These are phyloP conservation scores for Xylota sylvarum DNA, from an alignment of 2,888 invertebrate species.

Conservation along the genomic window DNA sequence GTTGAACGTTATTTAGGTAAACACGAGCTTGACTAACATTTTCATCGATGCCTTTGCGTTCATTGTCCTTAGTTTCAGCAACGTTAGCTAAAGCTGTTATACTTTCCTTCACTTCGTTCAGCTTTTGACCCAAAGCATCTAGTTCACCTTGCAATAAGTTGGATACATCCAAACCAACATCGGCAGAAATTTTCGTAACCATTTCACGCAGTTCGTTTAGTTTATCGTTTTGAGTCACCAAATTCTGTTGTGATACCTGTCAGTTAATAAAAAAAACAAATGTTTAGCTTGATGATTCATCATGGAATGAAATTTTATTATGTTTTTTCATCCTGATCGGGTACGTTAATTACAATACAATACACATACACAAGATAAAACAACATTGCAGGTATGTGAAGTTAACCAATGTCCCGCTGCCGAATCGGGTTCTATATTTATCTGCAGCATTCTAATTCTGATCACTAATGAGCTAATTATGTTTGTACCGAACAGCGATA, in stretches of 20 bases:
- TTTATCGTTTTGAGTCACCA: conserved; percentile 89
- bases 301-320: conserved; percentile 10
- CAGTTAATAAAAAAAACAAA: conserved; percentile 29
- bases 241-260: conserved; percentile 91
- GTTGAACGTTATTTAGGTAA: conserved; percentile 90
- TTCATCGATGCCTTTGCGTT: conserved; percentile 86
- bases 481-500: conserved; percentile 23
- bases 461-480: conserved; percentile 59
- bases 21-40: conserved; percentile 87
- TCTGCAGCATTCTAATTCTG: conserved; percentile 53
- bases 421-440: conserved; percentile 52
- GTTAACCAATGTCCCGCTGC: conserved; percentile 3
- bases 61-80: conserved; percentile 89
- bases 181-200: conserved; percentile 91
- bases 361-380: conserved; percentile 23
- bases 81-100: conserved; percentile 91
- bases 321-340: neutral
- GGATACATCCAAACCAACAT: conserved; percentile 90
- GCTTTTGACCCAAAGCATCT: conserved; percentile 90
- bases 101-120: conserved; percentile 91
- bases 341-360: conserved; percentile 3
- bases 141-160: conserved; percentile 91
- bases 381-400: conserved; percentile 54
- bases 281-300: conserved; percentile 38
- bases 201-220: conserved; percentile 90